Conservation (phyloP, 37 sponge, comb jelly and placozoan genomes). For the Ianthella basta region DNA sequence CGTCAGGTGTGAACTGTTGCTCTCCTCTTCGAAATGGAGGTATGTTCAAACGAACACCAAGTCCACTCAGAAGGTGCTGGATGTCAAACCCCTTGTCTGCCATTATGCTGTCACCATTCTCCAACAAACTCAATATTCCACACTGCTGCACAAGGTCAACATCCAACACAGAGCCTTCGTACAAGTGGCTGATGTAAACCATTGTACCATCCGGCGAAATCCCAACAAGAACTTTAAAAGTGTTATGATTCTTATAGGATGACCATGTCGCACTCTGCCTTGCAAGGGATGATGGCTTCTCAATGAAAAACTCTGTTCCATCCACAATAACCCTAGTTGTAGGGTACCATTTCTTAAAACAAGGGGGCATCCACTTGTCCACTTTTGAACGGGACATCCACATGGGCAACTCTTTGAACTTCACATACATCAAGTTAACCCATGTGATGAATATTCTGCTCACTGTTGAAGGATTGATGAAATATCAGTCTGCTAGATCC, state of each 20-base stretch:
- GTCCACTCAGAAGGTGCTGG: conserved; percentile 8
- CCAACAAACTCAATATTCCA: not conserved
- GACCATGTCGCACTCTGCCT: conserved; percentile 37
- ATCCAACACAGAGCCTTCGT: conserved; percentile 10
- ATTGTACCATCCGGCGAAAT: conserved; percentile 12
- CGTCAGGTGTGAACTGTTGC: conserved; percentile 33
- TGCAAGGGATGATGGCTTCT: conserved; percentile 36
- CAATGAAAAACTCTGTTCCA: conserved; percentile 35
- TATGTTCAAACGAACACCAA: no score
- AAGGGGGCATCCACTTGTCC: conserved; percentile 26
- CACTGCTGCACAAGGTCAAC: not conserved
- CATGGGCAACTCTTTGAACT: conserved; percentile 24
- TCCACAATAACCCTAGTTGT: conserved; percentile 33
- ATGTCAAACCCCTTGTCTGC: conserved; percentile 36
- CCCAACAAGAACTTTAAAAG: conserved; percentile 33
- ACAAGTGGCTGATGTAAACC: not conserved
- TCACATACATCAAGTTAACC: conserved; percentile 38
- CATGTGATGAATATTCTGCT: conserved; percentile 1
- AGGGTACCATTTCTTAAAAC: conserved; percentile 22
- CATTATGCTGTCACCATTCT: conserved; percentile 16
- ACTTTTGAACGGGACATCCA: conserved; percentile 2
- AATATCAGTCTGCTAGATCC: not conserved
- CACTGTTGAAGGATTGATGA: not conserved
- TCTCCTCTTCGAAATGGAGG: no score
- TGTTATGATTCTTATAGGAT: conserved; percentile 39